Conservation (phyloP, 2,797 vertebrate genomes). For the Synaphobranchus kaupii region DNA sequence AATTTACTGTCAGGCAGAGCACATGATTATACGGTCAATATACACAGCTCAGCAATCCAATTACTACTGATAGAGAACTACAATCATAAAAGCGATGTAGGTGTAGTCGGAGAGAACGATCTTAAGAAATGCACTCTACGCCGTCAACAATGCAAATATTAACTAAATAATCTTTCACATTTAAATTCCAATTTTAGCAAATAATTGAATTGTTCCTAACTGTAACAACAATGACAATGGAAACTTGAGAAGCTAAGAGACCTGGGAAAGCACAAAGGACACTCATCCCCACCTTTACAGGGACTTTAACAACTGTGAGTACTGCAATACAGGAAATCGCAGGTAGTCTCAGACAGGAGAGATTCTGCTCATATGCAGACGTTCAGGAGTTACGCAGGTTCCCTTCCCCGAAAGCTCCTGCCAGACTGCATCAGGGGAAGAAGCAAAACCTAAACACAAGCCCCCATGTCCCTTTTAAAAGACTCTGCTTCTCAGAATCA, state of each 20-base stretch:
- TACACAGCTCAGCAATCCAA: background rate
- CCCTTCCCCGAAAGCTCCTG: background rate
- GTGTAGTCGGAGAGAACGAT: background rate
- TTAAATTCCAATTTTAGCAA: background rate
- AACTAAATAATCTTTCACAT: background rate
- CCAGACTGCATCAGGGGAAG: background rate
- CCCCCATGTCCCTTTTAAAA: background rate
- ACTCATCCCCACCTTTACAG: background rate
- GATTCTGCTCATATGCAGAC: background rate
- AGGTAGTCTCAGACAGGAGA: background rate
- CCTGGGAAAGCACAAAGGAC: background rate
- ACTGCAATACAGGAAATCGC: background rate
- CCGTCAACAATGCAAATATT: background rate
- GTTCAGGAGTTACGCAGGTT: background rate
- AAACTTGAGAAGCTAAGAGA: background rate
- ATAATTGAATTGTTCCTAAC: background rate
- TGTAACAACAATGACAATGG: background rate
- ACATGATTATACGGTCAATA: background rate
- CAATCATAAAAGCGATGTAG: background rate
- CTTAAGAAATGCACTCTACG: background rate
- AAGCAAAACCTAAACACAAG: background rate
- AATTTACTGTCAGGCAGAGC: background rate
- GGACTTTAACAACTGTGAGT: background rate
- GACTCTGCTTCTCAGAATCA: conserved; percentile 24
- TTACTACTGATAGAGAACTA: background rate